These are phyloP conservation scores for Aplocera efformata DNA, from an alignment of 2,888 invertebrate species.

Conservation along the genomic window DNA sequence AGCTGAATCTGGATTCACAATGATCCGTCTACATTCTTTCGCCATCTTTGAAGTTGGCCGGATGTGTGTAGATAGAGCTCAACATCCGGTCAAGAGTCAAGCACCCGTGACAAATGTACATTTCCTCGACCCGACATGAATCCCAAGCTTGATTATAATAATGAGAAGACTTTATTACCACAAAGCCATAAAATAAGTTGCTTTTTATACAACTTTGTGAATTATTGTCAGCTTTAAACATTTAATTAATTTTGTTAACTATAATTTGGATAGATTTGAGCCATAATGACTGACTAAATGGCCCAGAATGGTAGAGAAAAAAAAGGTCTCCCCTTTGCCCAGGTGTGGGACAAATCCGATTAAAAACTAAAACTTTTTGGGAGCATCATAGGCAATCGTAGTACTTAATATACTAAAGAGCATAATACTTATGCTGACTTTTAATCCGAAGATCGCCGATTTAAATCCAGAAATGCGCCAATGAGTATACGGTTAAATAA, in stretches of 20 bases:
- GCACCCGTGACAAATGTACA: conserved; percentile 17
- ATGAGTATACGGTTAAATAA: no score
- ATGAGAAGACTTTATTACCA: conserved; percentile 23
- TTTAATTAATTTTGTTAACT: conserved; percentile 3
- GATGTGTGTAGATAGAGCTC: neutral
- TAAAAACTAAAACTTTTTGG: no score
- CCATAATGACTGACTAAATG: no score
- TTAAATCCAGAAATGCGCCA: no score
- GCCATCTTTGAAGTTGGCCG: neutral
- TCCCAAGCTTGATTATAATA: conserved; percentile 26
- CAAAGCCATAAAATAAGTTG: conserved; percentile 18
- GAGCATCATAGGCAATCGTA: no score
- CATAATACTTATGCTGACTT: no score
- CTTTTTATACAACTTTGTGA: conserved; percentile 17
- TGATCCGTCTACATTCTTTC: neutral
- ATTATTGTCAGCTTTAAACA: conserved; percentile 20
- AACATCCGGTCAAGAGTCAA: conserved; percentile 15
- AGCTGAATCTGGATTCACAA: neutral
- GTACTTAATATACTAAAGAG: no score
- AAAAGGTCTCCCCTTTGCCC: no score
- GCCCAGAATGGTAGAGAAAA: no score
- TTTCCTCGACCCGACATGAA: conserved; percentile 18
- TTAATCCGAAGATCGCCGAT: no score
- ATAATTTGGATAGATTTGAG: no score
- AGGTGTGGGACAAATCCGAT: no score